Base-by-base conservation (phyloP, 2,888 invertebrate species). In the Drosophila austrosaltans region DNA sequence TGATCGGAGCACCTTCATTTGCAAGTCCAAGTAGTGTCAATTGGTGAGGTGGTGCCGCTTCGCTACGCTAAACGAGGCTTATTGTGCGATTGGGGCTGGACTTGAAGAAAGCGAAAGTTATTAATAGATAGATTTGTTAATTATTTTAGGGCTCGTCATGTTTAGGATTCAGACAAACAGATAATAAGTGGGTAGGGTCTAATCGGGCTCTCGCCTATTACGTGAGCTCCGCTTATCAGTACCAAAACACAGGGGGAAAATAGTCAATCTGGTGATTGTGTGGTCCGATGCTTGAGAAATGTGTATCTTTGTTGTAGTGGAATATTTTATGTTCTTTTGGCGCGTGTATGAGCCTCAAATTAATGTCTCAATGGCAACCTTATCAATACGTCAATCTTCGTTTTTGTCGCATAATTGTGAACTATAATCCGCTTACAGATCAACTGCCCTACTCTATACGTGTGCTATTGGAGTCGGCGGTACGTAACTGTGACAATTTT, bases 401-500 rank as follows among this genome's bases (percentile, higher is more conserved):
- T 2, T 12, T 10, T 7, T 1, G 36, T 36, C 10, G 0, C 8
- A 48, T 48, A 48, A 48, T 32, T 20, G 8, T 20, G 4, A 36
- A 36, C 36, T 36, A 36, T 36, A 36, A 36, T 36, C 36, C 36
- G 2, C 8, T 69, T 69, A n/a, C 66, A 97, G 97, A 95, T 75
- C 95, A 95, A 75, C 94, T 99, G 8, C 99, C 99, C 0, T 99
- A 95, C 93, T 98, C 98, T 6, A 96, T 99, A 81, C 94, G 98
- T 75, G 96, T 99, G 1, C 94, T 99, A 0, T 93, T 99, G 90
- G 99, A 99, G 93, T 98, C 98, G 0, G 98, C 98, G 36, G 96
- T 99, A 1, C 94, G 99, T 64, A 98, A 98, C 93, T 99, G 99
- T 92, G 99, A 99, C 93, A 96, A 96, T 88, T 99, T 99, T 92